Percentiles rank a stretch among this genome's conserved stretches.
Evolutionary conservation across 2,797 vertebrate species (phyloP).

Genomic region (Benthosema pterotum): DNA sequence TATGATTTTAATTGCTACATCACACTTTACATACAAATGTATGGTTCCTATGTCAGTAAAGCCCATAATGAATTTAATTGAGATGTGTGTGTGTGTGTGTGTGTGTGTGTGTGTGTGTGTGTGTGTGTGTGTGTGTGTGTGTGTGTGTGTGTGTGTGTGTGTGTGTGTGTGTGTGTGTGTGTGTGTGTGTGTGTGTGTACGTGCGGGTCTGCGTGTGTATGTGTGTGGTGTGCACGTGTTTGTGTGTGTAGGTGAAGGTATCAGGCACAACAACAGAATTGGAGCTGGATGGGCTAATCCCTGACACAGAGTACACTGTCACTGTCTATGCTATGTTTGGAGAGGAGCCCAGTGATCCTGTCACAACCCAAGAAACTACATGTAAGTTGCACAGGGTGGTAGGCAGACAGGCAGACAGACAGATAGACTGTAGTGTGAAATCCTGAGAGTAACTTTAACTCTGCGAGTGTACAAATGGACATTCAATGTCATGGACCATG

Average conservation of each 20-base stretch:
- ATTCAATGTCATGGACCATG: too few relatives aligned
- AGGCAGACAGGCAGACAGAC: too few relatives aligned
- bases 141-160: slow-evolving; percentile 21
- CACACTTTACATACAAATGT: background rate
- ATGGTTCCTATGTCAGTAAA: background rate
- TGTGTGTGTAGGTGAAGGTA: slow-evolving; percentile 85
- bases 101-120: slow-evolving; percentile 4
- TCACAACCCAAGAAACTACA: slow-evolving; percentile 91
- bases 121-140: background rate
- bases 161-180: slow-evolving; percentile 35
- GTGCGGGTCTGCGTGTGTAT: slow-evolving; percentile 11
- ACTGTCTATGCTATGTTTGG: slow-evolving; percentile 94
- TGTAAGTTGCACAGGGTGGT: slow-evolving; percentile 81
- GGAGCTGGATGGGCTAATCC: slow-evolving; percentile 83
- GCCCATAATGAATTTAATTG: background rate
- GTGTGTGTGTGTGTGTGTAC: slow-evolving; percentile 10
- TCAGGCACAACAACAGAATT: slow-evolving; percentile 85
- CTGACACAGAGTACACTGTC: slow-evolving; percentile 92
- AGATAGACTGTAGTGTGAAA: too few relatives aligned
- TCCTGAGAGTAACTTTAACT: too few relatives aligned
- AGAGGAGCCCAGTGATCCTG: slow-evolving; percentile 93
- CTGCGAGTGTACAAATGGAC: too few relatives aligned
- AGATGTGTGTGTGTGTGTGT: too few relatives aligned
- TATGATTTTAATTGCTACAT: too few relatives aligned
- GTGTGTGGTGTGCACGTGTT: slow-evolving; percentile 31